Conservation (phyloP, 2,113 vertebrate species). For the Leptodactylus fuscus region DNA sequence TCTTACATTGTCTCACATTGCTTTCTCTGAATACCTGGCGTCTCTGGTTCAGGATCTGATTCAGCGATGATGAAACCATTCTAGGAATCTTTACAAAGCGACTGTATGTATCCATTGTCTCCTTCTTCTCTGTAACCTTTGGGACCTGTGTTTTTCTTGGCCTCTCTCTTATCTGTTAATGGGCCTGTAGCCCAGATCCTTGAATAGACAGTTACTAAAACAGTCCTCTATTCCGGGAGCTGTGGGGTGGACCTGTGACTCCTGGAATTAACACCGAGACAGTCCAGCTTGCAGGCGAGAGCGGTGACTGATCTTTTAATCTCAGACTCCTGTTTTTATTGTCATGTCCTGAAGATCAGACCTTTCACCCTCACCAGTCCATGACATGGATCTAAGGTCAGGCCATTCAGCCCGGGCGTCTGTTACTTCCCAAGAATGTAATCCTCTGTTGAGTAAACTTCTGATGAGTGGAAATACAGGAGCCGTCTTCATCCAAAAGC, state of each 20-base stretch:
- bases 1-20: background rate
- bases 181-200: slow-evolving; percentile 42
- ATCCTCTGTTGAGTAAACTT: slow-evolving; percentile 35
- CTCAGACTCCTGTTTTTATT: slow-evolving; percentile 24
- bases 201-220: slow-evolving; percentile 6
- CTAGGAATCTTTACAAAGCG: background rate
- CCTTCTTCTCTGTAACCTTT: background rate
- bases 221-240: slow-evolving; percentile 42
- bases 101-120: background rate
- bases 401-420: background rate
- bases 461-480: slow-evolving; percentile 16
- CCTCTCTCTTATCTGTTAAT: slow-evolving; percentile 27
- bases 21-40: too few species aligned
- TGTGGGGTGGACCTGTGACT: slow-evolving; percentile 36
- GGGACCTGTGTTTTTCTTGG: slow-evolving; percentile 1
- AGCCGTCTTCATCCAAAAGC: background rate
- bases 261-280: slow-evolving; percentile 25
- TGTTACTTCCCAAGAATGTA: slow-evolving; percentile 26
- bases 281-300: slow-evolving; percentile 47
- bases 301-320: slow-evolving; percentile 25
- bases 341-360: slow-evolving; percentile 12
- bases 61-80: too few species aligned
- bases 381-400: slow-evolving; percentile 46
- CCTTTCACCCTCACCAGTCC: slow-evolving; percentile 33
- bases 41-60: too few species aligned